Conservation (phyloP, 2,888 invertebrate species). For the Cephus spinipes region DNA sequence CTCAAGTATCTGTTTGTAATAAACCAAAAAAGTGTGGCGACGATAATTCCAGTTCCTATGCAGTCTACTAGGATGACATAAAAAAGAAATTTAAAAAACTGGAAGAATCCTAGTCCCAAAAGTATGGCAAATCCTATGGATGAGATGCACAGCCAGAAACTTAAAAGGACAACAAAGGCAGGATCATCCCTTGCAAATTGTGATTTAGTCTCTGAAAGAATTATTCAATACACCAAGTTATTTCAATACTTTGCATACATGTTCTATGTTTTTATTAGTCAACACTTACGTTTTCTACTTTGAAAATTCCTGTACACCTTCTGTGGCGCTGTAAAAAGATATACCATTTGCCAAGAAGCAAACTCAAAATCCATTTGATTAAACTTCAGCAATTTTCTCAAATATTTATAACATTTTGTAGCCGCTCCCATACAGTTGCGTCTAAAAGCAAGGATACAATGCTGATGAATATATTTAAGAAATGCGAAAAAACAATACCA, state of each 20-base stretch:
- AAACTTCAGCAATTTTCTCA: slow-evolving; percentile 87
- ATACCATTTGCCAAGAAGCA: slow-evolving; percentile 99
- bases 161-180: slow-evolving; percentile 93
- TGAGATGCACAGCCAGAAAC: slow-evolving; percentile 87
- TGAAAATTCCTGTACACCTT: slow-evolving; percentile 98
- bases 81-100: slow-evolving; percentile 85
- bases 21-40: slow-evolving; percentile 92
- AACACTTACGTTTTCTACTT: slow-evolving; percentile 92
- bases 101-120: slow-evolving; percentile 75
- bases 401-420: slow-evolving; percentile 88
- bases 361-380: slow-evolving; percentile 99
- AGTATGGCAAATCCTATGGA: slow-evolving; percentile 90
- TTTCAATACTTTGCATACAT: not conserved
- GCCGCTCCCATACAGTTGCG: slow-evolving; percentile 85
- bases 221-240: not conserved
- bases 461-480: not conserved
- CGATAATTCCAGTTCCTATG: slow-evolving; percentile 86
- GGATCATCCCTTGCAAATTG: slow-evolving; percentile 99
- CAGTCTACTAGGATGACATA: slow-evolving; percentile 97
- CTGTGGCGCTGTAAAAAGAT: slow-evolving; percentile 92
- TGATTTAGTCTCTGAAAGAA: slow-evolving; percentile 88
- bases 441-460: slow-evolving; percentile 57
- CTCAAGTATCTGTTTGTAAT: slow-evolving; percentile 83
- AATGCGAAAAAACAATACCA: not conserved
- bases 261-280: slow-evolving; percentile 6